Evolutionary conservation across 2,888 invertebrate species (phyloP).

Genomic region (Operophtera brumata): DNA sequence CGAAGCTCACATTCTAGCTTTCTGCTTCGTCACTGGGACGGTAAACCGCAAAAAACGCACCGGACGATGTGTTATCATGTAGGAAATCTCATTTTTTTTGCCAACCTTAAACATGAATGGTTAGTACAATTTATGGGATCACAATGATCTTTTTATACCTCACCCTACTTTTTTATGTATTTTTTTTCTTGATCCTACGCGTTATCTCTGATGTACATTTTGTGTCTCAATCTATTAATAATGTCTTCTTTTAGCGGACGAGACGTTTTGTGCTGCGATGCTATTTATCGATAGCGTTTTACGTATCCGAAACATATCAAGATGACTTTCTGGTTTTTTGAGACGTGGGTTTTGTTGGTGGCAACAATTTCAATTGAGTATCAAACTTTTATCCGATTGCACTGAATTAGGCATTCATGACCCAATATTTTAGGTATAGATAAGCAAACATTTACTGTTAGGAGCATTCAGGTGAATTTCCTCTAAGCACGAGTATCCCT

Average conservation of each 20-base stretch:
- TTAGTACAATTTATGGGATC: constrained; percentile 77
- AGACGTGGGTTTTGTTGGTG: constrained; percentile 8
- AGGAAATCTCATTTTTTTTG: constrained; percentile 77
- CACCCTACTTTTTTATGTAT: constrained; percentile 55
- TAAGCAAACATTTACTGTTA: no score
- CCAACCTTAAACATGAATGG: constrained; percentile 73
- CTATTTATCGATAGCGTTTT: constrained; percentile 57
- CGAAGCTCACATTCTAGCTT: constrained; percentile 38
- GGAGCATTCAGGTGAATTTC: no score
- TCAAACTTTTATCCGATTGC: background rate
- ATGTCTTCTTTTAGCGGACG: constrained; percentile 71
- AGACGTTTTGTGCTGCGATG: constrained; percentile 61
- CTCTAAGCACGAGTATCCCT: no score
- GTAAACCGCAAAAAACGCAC: constrained; percentile 58
- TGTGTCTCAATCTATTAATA: constrained; percentile 80
- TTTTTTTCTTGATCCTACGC: constrained; percentile 47
- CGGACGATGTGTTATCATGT: constrained; percentile 72
- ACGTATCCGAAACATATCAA: constrained; percentile 50
- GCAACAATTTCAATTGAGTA: background rate
- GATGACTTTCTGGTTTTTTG: constrained; percentile 28
- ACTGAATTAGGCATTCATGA: no score
- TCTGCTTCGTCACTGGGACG: constrained; percentile 47
- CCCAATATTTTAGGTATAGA: no score
- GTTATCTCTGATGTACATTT: constrained; percentile 68
- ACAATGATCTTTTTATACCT: constrained; percentile 73